These are phyloP conservation scores for Dasypolia templi DNA, from an alignment of 2,888 invertebrate genomes.

Conservation along the genomic window DNA sequence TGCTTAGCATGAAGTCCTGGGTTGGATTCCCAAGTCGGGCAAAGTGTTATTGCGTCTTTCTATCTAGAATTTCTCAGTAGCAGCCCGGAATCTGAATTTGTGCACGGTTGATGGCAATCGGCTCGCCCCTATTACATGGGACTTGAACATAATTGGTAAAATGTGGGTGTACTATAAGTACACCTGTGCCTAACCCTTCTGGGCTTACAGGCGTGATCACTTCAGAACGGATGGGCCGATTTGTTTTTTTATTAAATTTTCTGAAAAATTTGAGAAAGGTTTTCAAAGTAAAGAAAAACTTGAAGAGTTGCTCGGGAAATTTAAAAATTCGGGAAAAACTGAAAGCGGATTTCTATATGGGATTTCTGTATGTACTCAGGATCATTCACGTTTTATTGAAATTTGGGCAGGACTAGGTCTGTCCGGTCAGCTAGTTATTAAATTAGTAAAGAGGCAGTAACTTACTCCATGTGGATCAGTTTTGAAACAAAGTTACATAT, in stretches of 20 bases:
- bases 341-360: not conserved
- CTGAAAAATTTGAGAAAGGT: not conserved
- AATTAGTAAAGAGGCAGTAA: not conserved
- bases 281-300: not conserved
- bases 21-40: no score
- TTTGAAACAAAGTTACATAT: not conserved
- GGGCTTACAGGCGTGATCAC: no score
- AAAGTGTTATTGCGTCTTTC: no score
- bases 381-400: not conserved
- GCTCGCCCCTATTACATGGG: no score
- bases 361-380: not conserved
- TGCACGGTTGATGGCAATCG: no score
- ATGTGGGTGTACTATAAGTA: no score
- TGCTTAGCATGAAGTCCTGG: no score
- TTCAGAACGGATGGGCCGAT: not conserved
- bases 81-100: no score
- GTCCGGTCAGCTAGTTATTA: not conserved
- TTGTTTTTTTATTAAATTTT: not conserved
- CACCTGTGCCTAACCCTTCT: no score
- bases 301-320: not conserved
- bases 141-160: no score
- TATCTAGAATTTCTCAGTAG: no score
- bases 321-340: not conserved
- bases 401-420: not conserved
- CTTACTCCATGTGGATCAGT: not conserved